These are phyloP conservation scores for Volucella zonaria DNA, from an alignment of 2,888 invertebrate genomes.

Conservation along the genomic window DNA sequence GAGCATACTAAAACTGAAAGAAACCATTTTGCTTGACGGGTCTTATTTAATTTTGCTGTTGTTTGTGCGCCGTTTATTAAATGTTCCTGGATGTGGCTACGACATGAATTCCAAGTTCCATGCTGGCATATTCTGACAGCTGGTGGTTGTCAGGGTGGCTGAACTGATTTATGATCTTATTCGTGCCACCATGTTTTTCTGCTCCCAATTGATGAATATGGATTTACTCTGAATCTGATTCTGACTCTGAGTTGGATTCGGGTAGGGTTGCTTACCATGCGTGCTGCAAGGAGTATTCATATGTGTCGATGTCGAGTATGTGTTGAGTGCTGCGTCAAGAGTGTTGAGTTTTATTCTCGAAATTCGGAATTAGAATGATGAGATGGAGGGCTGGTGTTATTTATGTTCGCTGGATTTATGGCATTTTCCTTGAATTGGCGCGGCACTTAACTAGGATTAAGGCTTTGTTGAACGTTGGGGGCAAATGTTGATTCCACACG, in stretches of 20 bases:
- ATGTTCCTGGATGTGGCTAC: conserved; percentile 44
- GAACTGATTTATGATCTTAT: conserved; percentile 68
- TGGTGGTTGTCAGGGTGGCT: conserved; percentile 47
- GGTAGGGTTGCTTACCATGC: conserved; percentile 15
- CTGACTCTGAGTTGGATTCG: too few species aligned
- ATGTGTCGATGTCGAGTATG: conserved; percentile 1
- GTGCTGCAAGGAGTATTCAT: neutral
- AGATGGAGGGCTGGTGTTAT: conserved; percentile 16
- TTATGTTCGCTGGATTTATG: conserved; percentile 53
- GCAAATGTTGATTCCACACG: conserved; percentile 38
- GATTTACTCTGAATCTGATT: conserved; percentile 39
- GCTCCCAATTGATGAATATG: conserved; percentile 67
- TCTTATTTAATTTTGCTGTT: conserved; percentile 65
- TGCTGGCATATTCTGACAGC: conserved; percentile 10
- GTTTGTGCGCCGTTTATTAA: conserved; percentile 62
- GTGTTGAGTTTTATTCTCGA: conserved; percentile 5
- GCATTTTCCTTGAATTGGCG: conserved; percentile 23
- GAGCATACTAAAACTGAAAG: conserved; percentile 33
- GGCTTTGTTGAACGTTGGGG: conserved; percentile 45
- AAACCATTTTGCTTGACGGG: conserved; percentile 66
- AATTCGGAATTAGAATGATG: conserved; percentile 37
- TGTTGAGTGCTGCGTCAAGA: neutral
- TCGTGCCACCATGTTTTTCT: conserved; percentile 46
- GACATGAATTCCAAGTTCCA: conserved; percentile 47
- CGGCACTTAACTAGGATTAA: conserved; percentile 48